Evolutionary conservation across 1,140 invertebrate genomes (phyloP).

Genomic region (Megalonaias nervosa): DNA sequence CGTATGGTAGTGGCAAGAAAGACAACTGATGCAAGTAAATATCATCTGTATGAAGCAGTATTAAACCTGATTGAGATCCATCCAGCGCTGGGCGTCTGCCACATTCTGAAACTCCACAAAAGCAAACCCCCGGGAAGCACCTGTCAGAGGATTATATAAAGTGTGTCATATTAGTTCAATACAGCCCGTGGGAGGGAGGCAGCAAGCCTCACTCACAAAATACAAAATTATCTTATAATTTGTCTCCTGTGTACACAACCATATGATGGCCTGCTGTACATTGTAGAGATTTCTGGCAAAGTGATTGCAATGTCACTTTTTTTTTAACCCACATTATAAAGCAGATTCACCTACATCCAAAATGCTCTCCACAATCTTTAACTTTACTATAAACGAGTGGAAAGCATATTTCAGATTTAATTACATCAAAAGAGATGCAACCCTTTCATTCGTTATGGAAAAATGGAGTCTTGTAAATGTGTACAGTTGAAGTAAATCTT

Average conservation of each 20-base stretch:
- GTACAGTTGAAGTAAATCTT: no score
- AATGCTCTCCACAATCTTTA: no score
- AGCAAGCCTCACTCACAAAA: conserved; percentile 2
- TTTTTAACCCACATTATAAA: neutral
- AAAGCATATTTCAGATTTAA: no score
- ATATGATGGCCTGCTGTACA: neutral
- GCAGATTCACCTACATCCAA: no score
- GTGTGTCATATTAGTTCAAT: conserved; percentile 47
- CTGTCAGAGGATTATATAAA: conserved; percentile 59
- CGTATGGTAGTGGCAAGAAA: conserved; percentile 21
- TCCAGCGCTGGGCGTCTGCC: conserved; percentile 91
- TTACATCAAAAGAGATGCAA: no score
- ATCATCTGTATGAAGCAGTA: conserved; percentile 12
- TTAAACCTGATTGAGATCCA: conserved; percentile 93
- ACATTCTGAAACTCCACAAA: conserved; percentile 96
- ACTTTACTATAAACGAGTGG: no score
- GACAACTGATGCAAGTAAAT: no score
- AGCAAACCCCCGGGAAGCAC: conserved; percentile 78
- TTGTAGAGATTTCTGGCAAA: neutral
- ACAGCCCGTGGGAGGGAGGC: neutral
- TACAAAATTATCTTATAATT: neutral
- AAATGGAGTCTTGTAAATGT: no score
- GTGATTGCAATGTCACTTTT: neutral
- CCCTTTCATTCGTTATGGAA: no score
- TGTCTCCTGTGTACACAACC: neutral